phyloP scores from a whole-genome alignment of 1,140 invertebrate species.

The Nasonia longicornis region DNA sequence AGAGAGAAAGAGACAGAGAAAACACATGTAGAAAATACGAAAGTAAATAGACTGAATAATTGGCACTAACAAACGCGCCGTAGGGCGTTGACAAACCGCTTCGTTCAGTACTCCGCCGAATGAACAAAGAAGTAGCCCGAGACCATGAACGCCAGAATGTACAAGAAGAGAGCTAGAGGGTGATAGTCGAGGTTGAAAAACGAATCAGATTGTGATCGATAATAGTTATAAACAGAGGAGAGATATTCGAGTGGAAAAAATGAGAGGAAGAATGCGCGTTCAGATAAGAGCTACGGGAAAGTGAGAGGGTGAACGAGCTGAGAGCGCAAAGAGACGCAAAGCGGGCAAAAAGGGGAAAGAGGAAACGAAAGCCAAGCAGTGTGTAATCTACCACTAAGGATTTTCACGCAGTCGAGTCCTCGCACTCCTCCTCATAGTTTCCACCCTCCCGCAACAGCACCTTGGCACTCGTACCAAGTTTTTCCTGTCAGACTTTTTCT shows the following conservation, averaged over 20 bases:
- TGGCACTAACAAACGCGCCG: slow-evolving; percentile 37
- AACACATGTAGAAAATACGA: neutral
- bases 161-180: neutral
- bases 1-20: slow-evolving; percentile 12
- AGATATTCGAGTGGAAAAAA: neutral
- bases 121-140: slow-evolving; percentile 28
- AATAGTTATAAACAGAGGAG: neutral
- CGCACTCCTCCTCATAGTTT: neutral
- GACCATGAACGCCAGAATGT: neutral
- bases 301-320: neutral
- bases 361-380: neutral
- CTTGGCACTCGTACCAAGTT: neutral
- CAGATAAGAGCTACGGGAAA: neutral
- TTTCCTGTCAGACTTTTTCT: neutral
- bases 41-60: slow-evolving; percentile 40
- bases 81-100: slow-evolving; percentile 40
- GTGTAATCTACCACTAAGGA: neutral
- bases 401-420: slow-evolving; percentile 13
- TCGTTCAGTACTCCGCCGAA: slow-evolving; percentile 20
- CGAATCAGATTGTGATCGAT: neutral
- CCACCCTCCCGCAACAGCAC: neutral
- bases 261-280: neutral
- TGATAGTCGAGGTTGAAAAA: neutral
- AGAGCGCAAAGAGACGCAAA: neutral
- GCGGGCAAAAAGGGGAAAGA: neutral